Evolutionary conservation across 1,140 invertebrate species (phyloP), one percentile per base, ranked within the genome.

Genomic region (Xylocopa sonorina): DNA sequence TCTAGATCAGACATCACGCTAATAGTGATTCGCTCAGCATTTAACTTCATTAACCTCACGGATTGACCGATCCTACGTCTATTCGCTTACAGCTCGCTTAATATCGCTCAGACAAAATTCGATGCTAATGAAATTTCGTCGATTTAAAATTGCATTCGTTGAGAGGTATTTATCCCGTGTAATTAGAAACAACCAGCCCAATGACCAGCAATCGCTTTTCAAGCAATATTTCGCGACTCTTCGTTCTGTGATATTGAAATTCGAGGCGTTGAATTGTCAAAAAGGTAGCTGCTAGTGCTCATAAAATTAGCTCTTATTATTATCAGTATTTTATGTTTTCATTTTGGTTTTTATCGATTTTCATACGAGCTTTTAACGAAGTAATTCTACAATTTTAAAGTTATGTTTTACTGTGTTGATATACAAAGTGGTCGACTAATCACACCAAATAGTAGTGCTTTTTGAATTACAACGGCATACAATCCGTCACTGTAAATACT

Each of bases 11-110:
- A 38, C 18, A 38, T 9, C 9, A 38, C 9, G 9, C 3, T 48
- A 74, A 66, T 75, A 80, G 53, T 48, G 53, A 43, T 50, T 53
- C 58, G 57, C 55, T 68, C 73, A 75, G 60, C 71, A 62, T 76
- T 83, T 71, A 27, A 76, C 71, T 80, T 71, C 60, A 57, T 84
- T 68, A 78, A 80, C 50, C 69, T 12, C 60, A 14, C 16, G 63
- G 43, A 76, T 77, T 68, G 74, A 55, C 72, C 60, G 63, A 68
- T 55, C 58, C 48, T 55, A 43, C 60, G 27, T 55, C 27, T 32
- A 43, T 16, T 21, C 21, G 18, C 5, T 48, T n/a, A n/a, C 24
- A 7, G 72, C 32, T n/a, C n/a, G n/a, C n/a, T 73, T 75, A 66
- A 75, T 53, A 43, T 46, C 34, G 38, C 3, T 29, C 72, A 16